phyloP scores from a whole-genome alignment of 2,113 vertebrate genomes.

The Gavialis gangeticus region DNA sequence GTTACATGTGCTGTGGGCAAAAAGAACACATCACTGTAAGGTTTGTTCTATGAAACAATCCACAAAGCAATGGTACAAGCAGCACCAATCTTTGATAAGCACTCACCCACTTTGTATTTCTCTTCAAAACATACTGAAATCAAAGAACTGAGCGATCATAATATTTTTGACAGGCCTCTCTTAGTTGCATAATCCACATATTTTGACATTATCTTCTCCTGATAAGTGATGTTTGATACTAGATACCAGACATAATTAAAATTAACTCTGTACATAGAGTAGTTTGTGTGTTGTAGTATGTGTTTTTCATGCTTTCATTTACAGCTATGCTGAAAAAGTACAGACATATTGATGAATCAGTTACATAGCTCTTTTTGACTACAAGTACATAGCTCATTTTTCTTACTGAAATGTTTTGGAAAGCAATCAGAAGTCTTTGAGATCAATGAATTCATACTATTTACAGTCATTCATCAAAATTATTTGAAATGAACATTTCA shows the following conservation, averaged over 20 bases:
- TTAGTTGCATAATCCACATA: neutral
- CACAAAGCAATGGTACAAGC: neutral
- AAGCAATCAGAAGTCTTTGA: conserved; percentile 73
- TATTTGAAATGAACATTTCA: conserved; percentile 67
- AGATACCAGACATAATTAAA: conserved; percentile 21
- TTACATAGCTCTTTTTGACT: conserved; percentile 59
- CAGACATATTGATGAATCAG: conserved; percentile 68
- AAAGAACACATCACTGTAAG: neutral
- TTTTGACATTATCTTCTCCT: neutral
- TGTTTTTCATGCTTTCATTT: conserved; percentile 30
- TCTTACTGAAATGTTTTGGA: conserved; percentile 67
- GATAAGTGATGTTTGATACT: neutral
- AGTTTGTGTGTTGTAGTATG: neutral
- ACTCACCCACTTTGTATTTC: neutral
- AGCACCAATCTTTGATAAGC: neutral
- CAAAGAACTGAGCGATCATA: neutral
- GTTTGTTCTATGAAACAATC: neutral
- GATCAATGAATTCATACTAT: conserved; percentile 65
- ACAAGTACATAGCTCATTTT: conserved; percentile 62
- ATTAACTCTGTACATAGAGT: conserved; percentile 48
- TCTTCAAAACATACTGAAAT: neutral
- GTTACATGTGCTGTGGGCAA: neutral
- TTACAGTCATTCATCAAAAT: conserved; percentile 77
- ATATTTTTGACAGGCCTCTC: neutral
- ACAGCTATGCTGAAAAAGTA: conserved; percentile 50